phyloP scores from a whole-genome alignment of 2,888 invertebrate species.

The Muschampia plurimacula region DNA sequence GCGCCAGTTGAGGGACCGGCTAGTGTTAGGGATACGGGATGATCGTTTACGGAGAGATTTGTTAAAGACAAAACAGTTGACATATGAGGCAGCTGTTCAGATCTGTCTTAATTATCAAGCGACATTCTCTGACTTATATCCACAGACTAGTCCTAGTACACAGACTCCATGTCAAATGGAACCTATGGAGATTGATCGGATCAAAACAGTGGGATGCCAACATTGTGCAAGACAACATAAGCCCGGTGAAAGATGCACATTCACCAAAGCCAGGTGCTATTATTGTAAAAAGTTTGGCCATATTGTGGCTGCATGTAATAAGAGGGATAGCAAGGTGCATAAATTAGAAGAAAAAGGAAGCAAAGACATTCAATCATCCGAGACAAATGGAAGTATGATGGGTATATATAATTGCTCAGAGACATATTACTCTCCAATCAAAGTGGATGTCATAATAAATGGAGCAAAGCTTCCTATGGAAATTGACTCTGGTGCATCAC shows the following conservation, averaged over 20 bases:
- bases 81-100: constrained; percentile 19
- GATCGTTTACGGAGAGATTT: constrained; percentile 21
- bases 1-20: constrained; percentile 23
- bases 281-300: constrained; percentile 16
- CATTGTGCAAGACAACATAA: constrained; percentile 1
- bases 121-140: constrained; percentile 16
- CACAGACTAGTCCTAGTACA: neutral
- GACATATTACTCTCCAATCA: constrained; percentile 4
- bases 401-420: constrained; percentile 14
- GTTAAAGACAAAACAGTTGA: constrained; percentile 11
- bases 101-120: constrained; percentile 21
- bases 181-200: constrained; percentile 9
- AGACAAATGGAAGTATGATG: constrained; percentile 12
- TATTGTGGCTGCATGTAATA: constrained; percentile 5
- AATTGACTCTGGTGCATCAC: constrained; percentile 19
- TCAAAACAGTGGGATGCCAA: neutral
- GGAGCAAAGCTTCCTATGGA: constrained; percentile 1
- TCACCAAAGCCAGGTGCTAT: constrained; percentile 7
- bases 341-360: neutral
- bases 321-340: neutral
- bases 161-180: neutral
- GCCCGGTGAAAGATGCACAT: neutral
- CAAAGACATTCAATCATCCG: neutral
- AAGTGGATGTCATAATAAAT: constrained; percentile 3
- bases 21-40: constrained; percentile 15